phyloP scores from a whole-genome alignment of 2,797 vertebrate species.

The Ctenochaetus hawaiiensis region DNA sequence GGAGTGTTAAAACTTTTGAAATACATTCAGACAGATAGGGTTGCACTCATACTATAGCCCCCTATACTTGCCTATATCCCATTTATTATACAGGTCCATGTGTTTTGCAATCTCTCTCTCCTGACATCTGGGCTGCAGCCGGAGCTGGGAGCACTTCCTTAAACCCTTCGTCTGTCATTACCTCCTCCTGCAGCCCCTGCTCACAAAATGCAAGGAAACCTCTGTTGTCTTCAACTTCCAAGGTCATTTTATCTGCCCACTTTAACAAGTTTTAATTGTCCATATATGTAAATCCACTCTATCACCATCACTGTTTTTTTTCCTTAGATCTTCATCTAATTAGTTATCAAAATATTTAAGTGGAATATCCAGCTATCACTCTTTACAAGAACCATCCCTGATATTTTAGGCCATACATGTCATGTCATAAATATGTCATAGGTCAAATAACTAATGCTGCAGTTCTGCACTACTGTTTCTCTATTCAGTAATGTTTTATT shows the following conservation, averaged over 20 bases:
- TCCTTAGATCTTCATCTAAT: not conserved
- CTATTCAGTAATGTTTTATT: no score
- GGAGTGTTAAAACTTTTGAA: not conserved
- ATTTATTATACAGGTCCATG: conserved; percentile 41
- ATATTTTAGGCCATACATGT: no score
- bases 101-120: conserved; percentile 41
- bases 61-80: conserved; percentile 22
- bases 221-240: not conserved
- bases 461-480: no score
- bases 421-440: no score
- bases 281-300: not conserved
- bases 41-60: not conserved
- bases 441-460: no score
- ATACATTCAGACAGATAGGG: not conserved
- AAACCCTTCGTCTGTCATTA: conserved; percentile 42
- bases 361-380: not conserved
- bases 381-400: not conserved
- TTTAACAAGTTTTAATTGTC: not conserved
- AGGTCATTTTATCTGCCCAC: not conserved
- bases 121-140: conserved; percentile 73
- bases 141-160: conserved; percentile 51
- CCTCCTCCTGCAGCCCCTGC: conserved; percentile 26
- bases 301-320: not conserved
- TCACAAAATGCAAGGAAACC: conserved; percentile 33
- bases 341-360: not conserved